Percentiles rank a stretch among this genome's conserved stretches.
Evolutionary conservation across 1,140 invertebrate genomes (phyloP).

Genomic region (Diorhabda elongata): DNA sequence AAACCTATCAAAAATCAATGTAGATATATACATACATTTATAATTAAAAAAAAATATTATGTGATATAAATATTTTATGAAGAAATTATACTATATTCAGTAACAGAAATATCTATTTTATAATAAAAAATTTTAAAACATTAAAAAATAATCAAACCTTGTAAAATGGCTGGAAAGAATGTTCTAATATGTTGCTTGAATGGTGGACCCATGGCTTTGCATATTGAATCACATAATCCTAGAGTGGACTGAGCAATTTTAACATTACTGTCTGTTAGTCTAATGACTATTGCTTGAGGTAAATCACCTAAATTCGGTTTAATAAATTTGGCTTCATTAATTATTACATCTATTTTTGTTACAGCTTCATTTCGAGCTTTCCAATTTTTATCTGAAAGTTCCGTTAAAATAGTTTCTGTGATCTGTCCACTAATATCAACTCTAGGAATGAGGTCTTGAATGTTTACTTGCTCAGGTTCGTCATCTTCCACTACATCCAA

Average conservation of each 20-base stretch:
- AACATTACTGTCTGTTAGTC: conserved; percentile 85
- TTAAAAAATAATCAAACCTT: conserved; percentile 51
- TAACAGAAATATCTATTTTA: conserved; percentile 1
- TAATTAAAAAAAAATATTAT: conserved; percentile 3
- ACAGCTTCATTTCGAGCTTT: conserved; percentile 82
- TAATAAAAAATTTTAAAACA: background rate
- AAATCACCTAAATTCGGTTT: conserved; percentile 79
- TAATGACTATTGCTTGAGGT: conserved; percentile 67
- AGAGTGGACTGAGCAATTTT: conserved; percentile 82
- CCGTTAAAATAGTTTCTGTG: conserved; percentile 73
- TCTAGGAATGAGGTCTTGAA: conserved; percentile 67
- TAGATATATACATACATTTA: conserved; percentile 11
- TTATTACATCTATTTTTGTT: conserved; percentile 71
- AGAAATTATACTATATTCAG: background rate
- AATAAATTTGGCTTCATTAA: conserved; percentile 74
- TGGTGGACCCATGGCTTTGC: conserved; percentile 73
- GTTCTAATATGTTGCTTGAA: conserved; percentile 74
- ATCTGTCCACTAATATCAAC: conserved; percentile 84
- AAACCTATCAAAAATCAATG: conserved; percentile 46
- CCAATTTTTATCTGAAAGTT: conserved; percentile 92
- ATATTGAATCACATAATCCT: conserved; percentile 74
- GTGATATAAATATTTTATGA: background rate
- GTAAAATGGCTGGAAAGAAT: conserved; percentile 80
- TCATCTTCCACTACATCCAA: conserved; percentile 54
- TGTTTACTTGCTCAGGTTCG: conserved; percentile 50